Evolutionary conservation across 2,113 vertebrate genomes (phyloP).

Genomic region (Sylvicapra grimmia): DNA sequence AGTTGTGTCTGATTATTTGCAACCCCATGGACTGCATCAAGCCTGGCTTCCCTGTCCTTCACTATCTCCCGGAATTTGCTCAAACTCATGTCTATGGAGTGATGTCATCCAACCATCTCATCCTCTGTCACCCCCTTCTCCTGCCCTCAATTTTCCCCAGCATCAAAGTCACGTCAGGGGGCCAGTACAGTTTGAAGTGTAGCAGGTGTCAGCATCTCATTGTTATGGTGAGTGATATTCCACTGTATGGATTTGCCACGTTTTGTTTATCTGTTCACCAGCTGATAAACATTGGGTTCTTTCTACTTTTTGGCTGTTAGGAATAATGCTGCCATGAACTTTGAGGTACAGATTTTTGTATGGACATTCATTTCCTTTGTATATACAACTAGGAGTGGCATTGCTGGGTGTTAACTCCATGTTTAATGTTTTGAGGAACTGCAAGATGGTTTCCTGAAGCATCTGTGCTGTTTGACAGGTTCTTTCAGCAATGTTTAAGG

Average conservation of each 20-base stretch:
- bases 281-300: not conserved
- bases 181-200: not conserved
- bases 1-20: not conserved
- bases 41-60: not conserved
- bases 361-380: not conserved
- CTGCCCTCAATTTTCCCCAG: not conserved
- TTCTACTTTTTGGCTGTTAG: not conserved
- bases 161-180: not conserved
- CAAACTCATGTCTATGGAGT: not conserved
- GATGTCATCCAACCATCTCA: not conserved
- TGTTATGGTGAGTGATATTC: not conserved
- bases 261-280: not conserved
- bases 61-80: not conserved
- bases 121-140: not conserved
- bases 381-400: not conserved
- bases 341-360: not conserved
- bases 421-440: not conserved
- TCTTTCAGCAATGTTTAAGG: not conserved
- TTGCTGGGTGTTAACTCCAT: not conserved
- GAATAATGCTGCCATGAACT: not conserved
- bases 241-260: not conserved
- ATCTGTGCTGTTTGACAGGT: not conserved
- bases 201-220: not conserved
- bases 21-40: not conserved
- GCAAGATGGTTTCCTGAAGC: not conserved